These are phyloP conservation scores for Junco hyemalis DNA, from an alignment of 2,113 vertebrate species.

Conservation along the genomic window DNA sequence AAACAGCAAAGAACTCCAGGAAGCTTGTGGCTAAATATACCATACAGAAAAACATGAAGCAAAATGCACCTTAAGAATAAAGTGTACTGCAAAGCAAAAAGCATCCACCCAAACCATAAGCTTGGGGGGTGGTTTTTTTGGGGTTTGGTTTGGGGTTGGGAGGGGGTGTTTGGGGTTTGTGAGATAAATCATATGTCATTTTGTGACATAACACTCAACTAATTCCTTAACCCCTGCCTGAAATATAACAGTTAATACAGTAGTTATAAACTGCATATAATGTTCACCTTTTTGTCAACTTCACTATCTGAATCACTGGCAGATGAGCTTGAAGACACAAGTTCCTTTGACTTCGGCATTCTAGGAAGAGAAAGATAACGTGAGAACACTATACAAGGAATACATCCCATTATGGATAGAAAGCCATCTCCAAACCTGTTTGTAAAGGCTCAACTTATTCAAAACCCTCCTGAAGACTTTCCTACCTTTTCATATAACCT, in stretches of 20 bases:
- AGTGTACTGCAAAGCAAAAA: neutral
- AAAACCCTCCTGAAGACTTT: neutral
- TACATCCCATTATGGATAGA: neutral
- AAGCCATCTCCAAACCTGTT: neutral
- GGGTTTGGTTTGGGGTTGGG: neutral
- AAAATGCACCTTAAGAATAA: neutral
- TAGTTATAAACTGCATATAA: neutral
- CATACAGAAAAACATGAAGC: neutral
- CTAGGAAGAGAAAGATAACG: conserved; percentile 66
- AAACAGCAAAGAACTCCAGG: neutral
- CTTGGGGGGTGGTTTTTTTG: neutral
- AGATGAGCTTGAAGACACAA: conserved; percentile 88
- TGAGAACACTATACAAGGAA: neutral
- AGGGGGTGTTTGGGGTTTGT: neutral
- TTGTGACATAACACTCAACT: neutral
- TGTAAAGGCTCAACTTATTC: neutral
- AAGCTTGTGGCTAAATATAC: neutral
- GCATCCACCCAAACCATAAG: neutral
- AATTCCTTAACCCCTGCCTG: neutral
- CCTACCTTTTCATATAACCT: neutral
- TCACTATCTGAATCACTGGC: conserved; percentile 93
- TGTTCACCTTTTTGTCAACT: conserved; percentile 89
- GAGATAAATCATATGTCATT: neutral
- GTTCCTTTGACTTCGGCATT: conserved; percentile 97
- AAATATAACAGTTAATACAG: neutral